These are phyloP conservation scores for Condylura cristata DNA, from an alignment of 2,113 vertebrate genomes.

Conservation along the genomic window DNA sequence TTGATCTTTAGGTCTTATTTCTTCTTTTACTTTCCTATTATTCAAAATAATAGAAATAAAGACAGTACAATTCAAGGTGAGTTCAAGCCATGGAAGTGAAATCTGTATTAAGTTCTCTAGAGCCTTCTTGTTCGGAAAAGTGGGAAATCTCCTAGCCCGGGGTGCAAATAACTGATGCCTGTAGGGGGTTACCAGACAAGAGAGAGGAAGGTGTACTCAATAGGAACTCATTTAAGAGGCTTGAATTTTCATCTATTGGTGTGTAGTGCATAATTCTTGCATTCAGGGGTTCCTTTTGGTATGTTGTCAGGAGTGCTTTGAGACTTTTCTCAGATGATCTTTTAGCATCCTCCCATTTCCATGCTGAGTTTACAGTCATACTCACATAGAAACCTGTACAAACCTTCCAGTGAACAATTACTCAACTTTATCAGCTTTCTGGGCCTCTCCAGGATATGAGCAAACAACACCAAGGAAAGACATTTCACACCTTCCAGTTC, in stretches of 20 bases:
- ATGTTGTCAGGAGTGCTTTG: not conserved
- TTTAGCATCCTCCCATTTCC: not conserved
- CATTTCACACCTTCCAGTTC: conserved; percentile 58
- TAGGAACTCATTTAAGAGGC: not conserved
- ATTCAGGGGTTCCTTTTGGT: not conserved
- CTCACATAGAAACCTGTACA: conserved; percentile 20
- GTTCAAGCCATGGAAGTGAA: not conserved
- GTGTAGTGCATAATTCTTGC: not conserved
- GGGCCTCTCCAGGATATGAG: conserved; percentile 50
- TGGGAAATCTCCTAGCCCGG: not conserved
- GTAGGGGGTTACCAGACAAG: not conserved
- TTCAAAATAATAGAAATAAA: conserved; percentile 50
- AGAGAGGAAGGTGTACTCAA: not conserved
- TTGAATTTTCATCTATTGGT: not conserved
- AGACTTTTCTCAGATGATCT: not conserved
- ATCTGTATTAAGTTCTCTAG: conserved; percentile 19
- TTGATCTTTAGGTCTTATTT: not conserved
- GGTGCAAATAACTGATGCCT: not conserved
- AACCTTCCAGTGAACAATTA: not conserved
- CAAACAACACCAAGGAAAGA: conserved; percentile 65
- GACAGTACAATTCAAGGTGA: not conserved
- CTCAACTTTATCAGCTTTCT: conserved; percentile 60
- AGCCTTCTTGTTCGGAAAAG: conserved; percentile 22
- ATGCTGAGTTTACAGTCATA: not conserved
- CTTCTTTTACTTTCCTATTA: conserved; percentile 26